Evolutionary conservation across 1,140 invertebrate genomes (phyloP).

Genomic region (Drosophila rufa): DNA sequence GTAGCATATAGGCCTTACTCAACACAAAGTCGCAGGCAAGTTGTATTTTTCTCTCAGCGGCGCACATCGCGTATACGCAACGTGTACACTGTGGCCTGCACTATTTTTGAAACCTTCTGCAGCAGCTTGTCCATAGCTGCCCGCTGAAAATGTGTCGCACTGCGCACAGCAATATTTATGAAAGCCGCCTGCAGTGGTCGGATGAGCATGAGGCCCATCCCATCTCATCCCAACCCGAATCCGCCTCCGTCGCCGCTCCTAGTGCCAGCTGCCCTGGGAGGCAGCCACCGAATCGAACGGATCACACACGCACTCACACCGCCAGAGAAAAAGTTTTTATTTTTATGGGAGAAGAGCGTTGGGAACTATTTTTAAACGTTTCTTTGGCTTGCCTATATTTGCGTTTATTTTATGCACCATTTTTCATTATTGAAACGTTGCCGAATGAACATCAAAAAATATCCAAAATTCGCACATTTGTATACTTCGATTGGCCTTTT

Average conservation of each 20-base stretch:
- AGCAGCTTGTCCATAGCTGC: constrained; percentile 21
- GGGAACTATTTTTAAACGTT: constrained; percentile 73
- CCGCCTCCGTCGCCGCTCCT: constrained; percentile 7
- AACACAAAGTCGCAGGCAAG: background rate
- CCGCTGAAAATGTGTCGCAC: constrained; percentile 44
- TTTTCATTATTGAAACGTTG: constrained; percentile 20
- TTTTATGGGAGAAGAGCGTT: constrained; percentile 60
- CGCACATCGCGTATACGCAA: constrained; percentile 42
- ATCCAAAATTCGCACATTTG: constrained; percentile 23
- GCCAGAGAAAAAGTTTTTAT: constrained; percentile 42
- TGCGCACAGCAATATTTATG: constrained; percentile 27
- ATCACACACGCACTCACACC: constrained; percentile 34
- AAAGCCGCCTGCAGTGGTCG: constrained; percentile 50
- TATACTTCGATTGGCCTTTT: constrained; percentile 20
- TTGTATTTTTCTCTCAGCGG: background rate
- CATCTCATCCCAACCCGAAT: background rate
- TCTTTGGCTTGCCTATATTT: constrained; percentile 62
- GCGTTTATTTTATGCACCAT: constrained; percentile 53
- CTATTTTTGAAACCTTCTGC: constrained; percentile 43
- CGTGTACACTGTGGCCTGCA: constrained; percentile 7
- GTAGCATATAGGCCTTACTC: background rate
- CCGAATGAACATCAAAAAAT: constrained; percentile 20
- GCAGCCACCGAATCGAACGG: constrained; percentile 40
- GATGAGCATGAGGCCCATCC: background rate
- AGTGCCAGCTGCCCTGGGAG: constrained; percentile 48